phyloP scores from a whole-genome alignment of 2,888 invertebrate species.

The Syritta pipiens region DNA sequence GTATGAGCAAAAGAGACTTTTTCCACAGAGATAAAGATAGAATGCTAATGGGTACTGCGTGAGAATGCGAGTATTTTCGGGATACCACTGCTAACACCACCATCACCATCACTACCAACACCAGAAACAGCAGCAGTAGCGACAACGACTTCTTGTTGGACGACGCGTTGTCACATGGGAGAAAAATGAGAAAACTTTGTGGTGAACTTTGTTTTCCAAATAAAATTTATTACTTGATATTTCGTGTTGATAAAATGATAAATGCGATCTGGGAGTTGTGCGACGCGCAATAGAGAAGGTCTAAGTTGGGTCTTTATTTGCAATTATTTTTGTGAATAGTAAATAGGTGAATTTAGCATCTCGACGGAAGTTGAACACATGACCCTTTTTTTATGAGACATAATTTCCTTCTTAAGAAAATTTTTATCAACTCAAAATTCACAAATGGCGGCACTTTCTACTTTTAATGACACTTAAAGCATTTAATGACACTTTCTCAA shows the following conservation, averaged over 20 bases:
- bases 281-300: constrained; percentile 11
- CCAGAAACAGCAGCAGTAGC: background rate
- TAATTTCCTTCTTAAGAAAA: no score
- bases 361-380: no score
- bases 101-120: no score
- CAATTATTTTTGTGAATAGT: background rate
- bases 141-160: constrained; percentile 4
- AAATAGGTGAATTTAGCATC: no score
- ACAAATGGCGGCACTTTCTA: no score
- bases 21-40: constrained; percentile 15
- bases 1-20: constrained; percentile 16
- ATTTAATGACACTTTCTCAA: no score
- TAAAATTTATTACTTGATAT: constrained; percentile 61
- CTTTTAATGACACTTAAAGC: no score
- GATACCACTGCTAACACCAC: no score
- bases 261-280: constrained; percentile 24
- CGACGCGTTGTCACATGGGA: constrained; percentile 49
- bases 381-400: no score
- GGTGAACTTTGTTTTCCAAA: constrained; percentile 60
- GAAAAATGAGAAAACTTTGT: constrained; percentile 64
- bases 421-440: no score
- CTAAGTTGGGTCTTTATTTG: no score
- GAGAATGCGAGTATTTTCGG: constrained; percentile 36
- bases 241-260: constrained; percentile 55
- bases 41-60: constrained; percentile 39